phyloP scores from a whole-genome alignment of 2,888 invertebrate genomes.

The Sinodicranocentrus sp. region DNA sequence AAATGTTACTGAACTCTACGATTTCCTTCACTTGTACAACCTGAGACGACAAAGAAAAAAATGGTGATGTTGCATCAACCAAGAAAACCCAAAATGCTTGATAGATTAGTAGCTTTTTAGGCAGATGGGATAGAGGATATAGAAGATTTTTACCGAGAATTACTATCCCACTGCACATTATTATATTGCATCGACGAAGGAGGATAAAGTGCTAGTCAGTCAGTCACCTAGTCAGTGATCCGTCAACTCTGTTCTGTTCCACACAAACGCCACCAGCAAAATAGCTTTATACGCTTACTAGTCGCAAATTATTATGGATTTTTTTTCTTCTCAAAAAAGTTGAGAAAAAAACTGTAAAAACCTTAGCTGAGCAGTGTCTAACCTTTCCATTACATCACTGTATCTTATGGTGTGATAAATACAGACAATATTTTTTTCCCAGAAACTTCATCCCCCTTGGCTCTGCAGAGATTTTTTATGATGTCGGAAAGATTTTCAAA shows the following conservation, averaged over 20 bases:
- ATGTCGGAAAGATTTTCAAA: no score
- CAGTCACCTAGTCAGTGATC: conserved; percentile 69
- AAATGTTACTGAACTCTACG: conserved; percentile 47
- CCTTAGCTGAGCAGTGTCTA: not conserved
- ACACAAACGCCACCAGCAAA: conserved; percentile 57
- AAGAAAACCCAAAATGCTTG: not conserved
- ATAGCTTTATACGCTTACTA: conserved; percentile 55
- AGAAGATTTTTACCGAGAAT: no score
- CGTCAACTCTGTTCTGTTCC: conserved; percentile 61
- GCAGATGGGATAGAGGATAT: no score
- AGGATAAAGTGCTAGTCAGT: conserved; percentile 42
- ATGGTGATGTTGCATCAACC: conserved; percentile 1
- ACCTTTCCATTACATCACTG: no score
- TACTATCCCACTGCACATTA: no score
- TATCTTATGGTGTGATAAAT: not conserved
- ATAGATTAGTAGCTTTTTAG: no score
- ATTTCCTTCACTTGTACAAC: no score
- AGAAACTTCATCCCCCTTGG: conserved; percentile 21
- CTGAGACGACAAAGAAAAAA: no score
- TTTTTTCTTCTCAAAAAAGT: conserved; percentile 5
- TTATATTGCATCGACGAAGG: no score
- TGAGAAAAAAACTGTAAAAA: not conserved
- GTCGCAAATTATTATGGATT: conserved; percentile 48
- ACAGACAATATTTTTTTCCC: not conserved
- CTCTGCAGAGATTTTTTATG: no score